Evolutionary conservation across 2,888 invertebrate species (phyloP).

Genomic region (Aporophyla nigra): DNA sequence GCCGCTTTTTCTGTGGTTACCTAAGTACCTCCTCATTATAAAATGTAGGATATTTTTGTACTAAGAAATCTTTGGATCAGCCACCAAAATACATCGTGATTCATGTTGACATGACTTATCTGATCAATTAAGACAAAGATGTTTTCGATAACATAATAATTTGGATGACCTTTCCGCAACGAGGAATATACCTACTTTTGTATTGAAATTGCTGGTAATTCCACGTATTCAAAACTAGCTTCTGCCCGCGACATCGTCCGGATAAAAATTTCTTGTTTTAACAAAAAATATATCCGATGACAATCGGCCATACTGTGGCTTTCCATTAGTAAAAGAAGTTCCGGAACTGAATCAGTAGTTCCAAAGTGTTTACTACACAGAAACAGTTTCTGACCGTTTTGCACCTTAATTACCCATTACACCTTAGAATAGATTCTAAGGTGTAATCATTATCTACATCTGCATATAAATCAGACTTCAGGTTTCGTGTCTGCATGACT

Average conservation of each 20-base stretch:
- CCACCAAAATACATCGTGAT: neutral
- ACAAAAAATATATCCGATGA: neutral
- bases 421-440: too few species aligned
- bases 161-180: neutral
- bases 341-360: neutral
- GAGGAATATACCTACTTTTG: neutral
- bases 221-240: neutral
- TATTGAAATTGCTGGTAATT: neutral
- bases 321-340: neutral
- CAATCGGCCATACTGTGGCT: neutral
- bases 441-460: too few species aligned
- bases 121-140: constrained; percentile 3
- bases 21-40: neutral
- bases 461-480: too few species aligned
- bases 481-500: too few species aligned
- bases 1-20: neutral
- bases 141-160: neutral
- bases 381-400: too few species aligned
- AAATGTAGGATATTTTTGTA: neutral
- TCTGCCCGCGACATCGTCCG: too few species aligned
- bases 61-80: neutral
- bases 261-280: neutral
- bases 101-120: neutral
- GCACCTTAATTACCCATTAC: too few species aligned
- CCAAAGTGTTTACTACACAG: neutral